phyloP scores from a whole-genome alignment of 2,113 vertebrate species.

The Pedetes capensis region DNA sequence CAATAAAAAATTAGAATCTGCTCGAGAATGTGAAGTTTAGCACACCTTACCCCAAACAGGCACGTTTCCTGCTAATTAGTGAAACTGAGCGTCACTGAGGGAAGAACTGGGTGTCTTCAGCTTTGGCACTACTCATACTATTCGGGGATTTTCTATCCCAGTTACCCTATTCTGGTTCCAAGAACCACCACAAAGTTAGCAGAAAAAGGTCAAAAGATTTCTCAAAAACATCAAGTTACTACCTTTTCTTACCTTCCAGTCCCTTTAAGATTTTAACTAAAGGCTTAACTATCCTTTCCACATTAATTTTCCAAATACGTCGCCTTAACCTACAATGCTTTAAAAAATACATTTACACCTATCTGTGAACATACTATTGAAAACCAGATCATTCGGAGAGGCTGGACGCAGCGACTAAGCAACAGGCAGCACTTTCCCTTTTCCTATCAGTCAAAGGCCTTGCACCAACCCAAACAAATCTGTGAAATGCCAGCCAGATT shows the following conservation, averaged over 20 bases:
- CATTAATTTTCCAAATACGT: neutral
- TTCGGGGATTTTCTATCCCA: neutral
- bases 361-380: slow-evolving; percentile 2
- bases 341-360: neutral
- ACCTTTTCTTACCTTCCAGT: neutral
- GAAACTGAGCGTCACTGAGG: neutral
- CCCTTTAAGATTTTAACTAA: neutral
- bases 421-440: slow-evolving; percentile 57
- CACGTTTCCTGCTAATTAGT: neutral
- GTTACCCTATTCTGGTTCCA: neutral
- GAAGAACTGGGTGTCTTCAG: neutral
- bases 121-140: neutral
- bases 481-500: slow-evolving; percentile 63
- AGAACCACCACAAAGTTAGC: slow-evolving; percentile 32
- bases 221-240: neutral
- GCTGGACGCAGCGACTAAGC: neutral
- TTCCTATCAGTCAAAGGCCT: slow-evolving; percentile 31
- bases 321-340: slow-evolving; percentile 11
- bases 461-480: slow-evolving; percentile 51
- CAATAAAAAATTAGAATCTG: slow-evolving; percentile 18
- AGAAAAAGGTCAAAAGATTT: neutral
- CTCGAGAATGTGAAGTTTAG: slow-evolving; percentile 20
- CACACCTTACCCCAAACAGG: neutral
- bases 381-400: neutral
- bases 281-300: neutral